phyloP scores from a whole-genome alignment of 2,797 vertebrate species.

The Psittacula derbiana region DNA sequence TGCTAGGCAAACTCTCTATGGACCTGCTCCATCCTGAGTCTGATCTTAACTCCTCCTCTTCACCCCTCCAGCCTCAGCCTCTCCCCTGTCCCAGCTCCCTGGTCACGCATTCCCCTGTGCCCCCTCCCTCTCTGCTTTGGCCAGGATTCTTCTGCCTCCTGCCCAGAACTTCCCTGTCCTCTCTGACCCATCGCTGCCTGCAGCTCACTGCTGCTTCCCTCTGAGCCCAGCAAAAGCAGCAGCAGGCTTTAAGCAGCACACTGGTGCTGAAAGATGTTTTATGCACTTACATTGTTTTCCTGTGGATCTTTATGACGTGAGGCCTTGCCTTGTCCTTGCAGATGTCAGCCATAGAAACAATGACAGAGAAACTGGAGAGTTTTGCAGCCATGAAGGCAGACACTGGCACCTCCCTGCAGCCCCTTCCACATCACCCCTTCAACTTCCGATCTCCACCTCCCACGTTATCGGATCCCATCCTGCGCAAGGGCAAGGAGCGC shows the following conservation, averaged over 20 bases:
- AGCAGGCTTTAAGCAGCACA: not conserved
- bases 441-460: constrained; percentile 94
- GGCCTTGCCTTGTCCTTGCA: constrained; percentile 46
- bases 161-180: not conserved
- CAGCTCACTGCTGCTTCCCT: not conserved
- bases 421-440: constrained; percentile 93
- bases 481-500: constrained; percentile 98
- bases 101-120: fast-evolving
- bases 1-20: not conserved
- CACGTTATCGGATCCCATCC: constrained; percentile 95
- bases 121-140: not conserved
- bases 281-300: not conserved
- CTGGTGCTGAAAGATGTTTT: fast-evolving
- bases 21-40: not conserved
- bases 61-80: not conserved
- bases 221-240: not conserved
- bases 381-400: constrained; percentile 93
- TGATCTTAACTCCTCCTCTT: not conserved
- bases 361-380: constrained; percentile 97
- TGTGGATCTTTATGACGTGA: not conserved
- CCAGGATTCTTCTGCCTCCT: not conserved
- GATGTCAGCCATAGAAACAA: constrained; percentile 99
- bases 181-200: not conserved
- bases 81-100: not conserved
- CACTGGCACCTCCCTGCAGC: constrained; percentile 86